Evolutionary conservation across 2,888 invertebrate species (phyloP).

Genomic region (Candidula unifasciata): DNA sequence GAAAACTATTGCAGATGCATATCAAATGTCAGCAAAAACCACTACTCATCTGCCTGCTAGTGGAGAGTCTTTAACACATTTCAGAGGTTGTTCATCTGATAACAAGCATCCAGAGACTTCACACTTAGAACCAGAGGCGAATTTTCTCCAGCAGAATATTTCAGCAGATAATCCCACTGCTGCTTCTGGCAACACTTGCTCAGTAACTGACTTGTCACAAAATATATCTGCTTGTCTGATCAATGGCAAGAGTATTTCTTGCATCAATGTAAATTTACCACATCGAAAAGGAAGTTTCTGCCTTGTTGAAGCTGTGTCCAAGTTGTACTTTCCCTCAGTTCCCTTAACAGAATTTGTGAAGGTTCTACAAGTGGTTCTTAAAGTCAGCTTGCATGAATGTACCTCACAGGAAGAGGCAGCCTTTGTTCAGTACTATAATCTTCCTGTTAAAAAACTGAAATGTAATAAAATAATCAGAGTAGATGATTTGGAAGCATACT

Average conservation of each 20-base stretch:
- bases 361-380: constrained; percentile 71
- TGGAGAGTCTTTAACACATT: constrained; percentile 30
- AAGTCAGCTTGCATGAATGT: constrained; percentile 68
- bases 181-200: constrained; percentile 12
- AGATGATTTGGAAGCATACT: constrained; percentile 68
- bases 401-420: constrained; percentile 72
- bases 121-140: neutral
- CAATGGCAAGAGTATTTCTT: constrained; percentile 74
- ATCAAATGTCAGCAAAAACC: neutral
- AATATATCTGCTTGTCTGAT: constrained; percentile 68
- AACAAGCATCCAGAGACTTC: neutral
- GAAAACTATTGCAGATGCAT: neutral
- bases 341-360: constrained; percentile 72
- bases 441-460: constrained; percentile 72
- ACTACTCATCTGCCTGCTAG: neutral
- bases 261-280: constrained; percentile 64
- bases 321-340: constrained; percentile 73
- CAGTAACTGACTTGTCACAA: constrained; percentile 42
- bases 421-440: constrained; percentile 74
- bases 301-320: constrained; percentile 74
- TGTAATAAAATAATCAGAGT: constrained; percentile 74
- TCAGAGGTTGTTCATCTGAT: neutral
- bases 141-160: neutral
- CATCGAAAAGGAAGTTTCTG: constrained; percentile 67
- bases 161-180: neutral